Conservation (phyloP, 2,888 invertebrate species). For the Criorhina ranunculi region DNA sequence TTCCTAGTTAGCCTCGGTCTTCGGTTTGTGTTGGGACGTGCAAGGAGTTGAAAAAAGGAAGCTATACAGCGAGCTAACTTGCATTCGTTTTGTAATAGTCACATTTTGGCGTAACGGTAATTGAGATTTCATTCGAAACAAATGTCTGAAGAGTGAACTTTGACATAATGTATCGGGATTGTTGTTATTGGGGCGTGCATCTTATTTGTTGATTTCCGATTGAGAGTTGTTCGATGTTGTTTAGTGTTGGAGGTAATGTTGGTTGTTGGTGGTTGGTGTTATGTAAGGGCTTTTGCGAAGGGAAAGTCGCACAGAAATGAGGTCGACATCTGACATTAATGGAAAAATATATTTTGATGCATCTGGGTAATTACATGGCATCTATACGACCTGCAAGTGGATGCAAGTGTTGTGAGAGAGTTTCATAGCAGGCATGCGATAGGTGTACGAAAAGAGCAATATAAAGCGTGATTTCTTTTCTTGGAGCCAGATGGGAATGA, state of each 20-base stretch:
- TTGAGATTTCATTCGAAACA: constrained; percentile 75
- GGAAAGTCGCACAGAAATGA: constrained; percentile 3
- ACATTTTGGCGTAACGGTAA: constrained; percentile 68
- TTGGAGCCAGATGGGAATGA: too few relatives aligned
- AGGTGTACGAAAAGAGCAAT: too few relatives aligned
- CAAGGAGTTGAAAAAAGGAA: constrained; percentile 34
- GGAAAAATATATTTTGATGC: constrained; percentile 5
- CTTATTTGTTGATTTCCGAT: constrained; percentile 59
- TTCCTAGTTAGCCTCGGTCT: constrained; percentile 55
- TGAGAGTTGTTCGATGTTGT: background rate
- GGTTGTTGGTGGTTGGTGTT: too few relatives aligned
- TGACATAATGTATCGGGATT: constrained; percentile 73
- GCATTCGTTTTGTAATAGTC: constrained; percentile 52
- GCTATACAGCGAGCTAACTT: constrained; percentile 13
- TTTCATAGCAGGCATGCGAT: background rate
- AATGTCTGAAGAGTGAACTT: constrained; percentile 65
- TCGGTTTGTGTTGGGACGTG: background rate
- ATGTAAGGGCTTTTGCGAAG: constrained; percentile 34
- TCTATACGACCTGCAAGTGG: background rate
- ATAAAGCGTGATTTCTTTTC: too few relatives aligned
- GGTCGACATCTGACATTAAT: constrained; percentile 29
- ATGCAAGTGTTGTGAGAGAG: background rate
- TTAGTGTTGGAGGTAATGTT: background rate
- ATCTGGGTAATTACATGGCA: constrained; percentile 14
- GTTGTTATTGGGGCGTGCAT: constrained; percentile 71